Evolutionary conservation across 1,140 invertebrate genomes (phyloP).

Genomic region (Saccostrea glomerata): DNA sequence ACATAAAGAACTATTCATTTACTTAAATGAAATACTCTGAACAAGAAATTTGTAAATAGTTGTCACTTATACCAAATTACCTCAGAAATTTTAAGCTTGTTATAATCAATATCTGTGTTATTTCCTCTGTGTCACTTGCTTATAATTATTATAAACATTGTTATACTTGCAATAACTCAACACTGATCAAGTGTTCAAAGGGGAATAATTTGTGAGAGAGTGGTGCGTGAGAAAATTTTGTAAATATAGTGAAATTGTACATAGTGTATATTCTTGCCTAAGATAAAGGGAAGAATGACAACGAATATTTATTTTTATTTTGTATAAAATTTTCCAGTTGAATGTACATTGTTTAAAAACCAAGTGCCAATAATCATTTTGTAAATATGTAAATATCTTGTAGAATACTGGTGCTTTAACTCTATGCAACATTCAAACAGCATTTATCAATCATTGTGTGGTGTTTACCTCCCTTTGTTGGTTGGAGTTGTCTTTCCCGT

Average conservation of each 20-base stretch:
- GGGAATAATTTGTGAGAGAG: background rate
- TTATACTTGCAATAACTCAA: constrained; percentile 26
- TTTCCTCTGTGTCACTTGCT: background rate
- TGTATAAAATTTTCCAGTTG: constrained; percentile 13
- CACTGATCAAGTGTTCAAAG: constrained; percentile 21
- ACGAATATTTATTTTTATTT: constrained; percentile 16
- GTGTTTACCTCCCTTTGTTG: background rate
- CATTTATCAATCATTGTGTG: constrained; percentile 28
- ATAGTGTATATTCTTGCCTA: constrained; percentile 20
- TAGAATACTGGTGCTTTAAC: constrained; percentile 26
- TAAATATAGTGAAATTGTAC: constrained; percentile 9
- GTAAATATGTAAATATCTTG: constrained; percentile 20
- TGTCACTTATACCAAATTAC: constrained; percentile 31
- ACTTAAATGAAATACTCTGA: constrained; percentile 19
- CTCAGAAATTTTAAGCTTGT: constrained; percentile 20
- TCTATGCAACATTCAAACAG: constrained; percentile 31
- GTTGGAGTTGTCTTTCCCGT: background rate
- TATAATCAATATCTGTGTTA: background rate
- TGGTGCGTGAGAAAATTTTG: background rate
- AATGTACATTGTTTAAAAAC: constrained; percentile 23
- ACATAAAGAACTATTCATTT: background rate
- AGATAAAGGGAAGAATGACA: background rate
- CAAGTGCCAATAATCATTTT: constrained; percentile 28
- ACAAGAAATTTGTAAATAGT: constrained; percentile 18
- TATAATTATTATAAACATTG: constrained; percentile 5